Evolutionary conservation across 1,140 invertebrate species (phyloP).

Genomic region (Papilio xuthus): DNA sequence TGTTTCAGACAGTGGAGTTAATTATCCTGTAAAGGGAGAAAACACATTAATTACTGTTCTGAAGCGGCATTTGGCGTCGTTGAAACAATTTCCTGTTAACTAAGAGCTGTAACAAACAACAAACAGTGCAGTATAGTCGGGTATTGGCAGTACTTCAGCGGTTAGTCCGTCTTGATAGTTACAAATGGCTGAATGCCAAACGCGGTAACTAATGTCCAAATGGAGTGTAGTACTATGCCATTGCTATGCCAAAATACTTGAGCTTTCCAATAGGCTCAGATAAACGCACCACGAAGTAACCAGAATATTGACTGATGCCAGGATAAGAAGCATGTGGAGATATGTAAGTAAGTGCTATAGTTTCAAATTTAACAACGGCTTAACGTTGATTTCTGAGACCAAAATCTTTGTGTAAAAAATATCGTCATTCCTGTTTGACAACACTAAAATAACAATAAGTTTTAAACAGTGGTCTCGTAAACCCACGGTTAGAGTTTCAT

Average conservation of each 20-base stretch:
- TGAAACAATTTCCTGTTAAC: conserved; percentile 35
- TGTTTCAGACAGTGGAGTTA: neutral
- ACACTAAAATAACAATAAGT: no score
- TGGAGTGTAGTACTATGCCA: conserved; percentile 29
- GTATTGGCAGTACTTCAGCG: conserved; percentile 40
- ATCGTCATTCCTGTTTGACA: no score
- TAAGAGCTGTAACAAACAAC: conserved; percentile 33
- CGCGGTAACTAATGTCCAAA: conserved; percentile 46
- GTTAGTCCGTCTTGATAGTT: conserved; percentile 57
- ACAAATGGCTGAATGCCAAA: conserved; percentile 65
- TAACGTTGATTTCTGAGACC: no score
- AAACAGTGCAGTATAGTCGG: conserved; percentile 32
- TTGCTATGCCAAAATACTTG: conserved; percentile 30
- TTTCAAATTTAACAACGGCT: no score
- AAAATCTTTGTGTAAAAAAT: no score
- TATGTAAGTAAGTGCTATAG: no score
- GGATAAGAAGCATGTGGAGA: neutral
- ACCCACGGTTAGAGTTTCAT: no score
- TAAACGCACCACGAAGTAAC: conserved; percentile 1
- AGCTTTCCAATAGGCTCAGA: conserved; percentile 24
- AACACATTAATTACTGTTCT: conserved; percentile 26
- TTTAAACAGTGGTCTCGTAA: no score
- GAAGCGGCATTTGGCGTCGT: conserved; percentile 12
- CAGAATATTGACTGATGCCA: neutral
- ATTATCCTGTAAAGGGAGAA: conserved; percentile 21